These are phyloP conservation scores for Narcine bancroftii DNA, from an alignment of 2,113 vertebrate species.

Conservation along the genomic window DNA sequence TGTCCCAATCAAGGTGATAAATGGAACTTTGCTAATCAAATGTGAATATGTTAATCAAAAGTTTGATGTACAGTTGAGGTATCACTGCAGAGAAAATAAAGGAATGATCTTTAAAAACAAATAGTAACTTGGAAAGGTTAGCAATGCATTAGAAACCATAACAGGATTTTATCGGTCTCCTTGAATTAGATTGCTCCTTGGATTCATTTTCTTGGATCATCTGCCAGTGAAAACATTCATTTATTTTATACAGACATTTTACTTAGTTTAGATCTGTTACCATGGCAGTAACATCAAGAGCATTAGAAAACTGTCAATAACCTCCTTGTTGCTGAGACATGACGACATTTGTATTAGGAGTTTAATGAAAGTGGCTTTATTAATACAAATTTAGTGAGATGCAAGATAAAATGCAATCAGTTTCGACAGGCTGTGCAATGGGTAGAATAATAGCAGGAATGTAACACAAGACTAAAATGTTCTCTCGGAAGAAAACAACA, in stretches of 20 bases:
- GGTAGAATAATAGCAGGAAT: background rate
- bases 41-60: background rate
- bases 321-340: background rate
- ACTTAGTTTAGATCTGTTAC: background rate
- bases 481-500: background rate
- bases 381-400: constrained; percentile 25
- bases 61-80: background rate
- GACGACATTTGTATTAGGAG: background rate
- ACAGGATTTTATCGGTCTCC: background rate
- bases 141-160: background rate
- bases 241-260: constrained; percentile 4
- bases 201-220: background rate
- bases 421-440: background rate
- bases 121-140: background rate
- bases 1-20: background rate
- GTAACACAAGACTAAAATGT: background rate
- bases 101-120: background rate
- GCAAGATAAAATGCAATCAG: background rate
- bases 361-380: constrained; percentile 1
- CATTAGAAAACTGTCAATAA: background rate
- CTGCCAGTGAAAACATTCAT: background rate
- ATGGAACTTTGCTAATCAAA: background rate
- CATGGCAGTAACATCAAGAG: background rate
- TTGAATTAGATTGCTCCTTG: background rate
- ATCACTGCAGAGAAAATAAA: background rate